Base-by-base conservation (phyloP, 2,113 vertebrate species). In the Percopsis transmontana region DNA sequence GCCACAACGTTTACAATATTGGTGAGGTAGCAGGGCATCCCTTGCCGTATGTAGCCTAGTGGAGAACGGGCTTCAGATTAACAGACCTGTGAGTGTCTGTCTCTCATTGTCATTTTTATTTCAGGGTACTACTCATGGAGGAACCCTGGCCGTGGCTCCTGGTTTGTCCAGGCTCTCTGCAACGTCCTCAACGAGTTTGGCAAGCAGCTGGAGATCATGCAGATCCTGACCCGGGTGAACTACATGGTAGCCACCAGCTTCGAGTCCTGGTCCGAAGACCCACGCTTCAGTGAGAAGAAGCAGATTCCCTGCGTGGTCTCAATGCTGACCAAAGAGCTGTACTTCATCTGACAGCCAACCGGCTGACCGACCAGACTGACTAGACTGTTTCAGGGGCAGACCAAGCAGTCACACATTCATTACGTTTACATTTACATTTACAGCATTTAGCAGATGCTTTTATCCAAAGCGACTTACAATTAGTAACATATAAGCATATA, bases 311-410 rank as follows among this genome's bases (percentile, higher is more conserved):
- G 97, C 0, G 92, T 99, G 79, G 95, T 99, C 62, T 98, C 97
- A 57, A 99, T 98, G 96, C 94, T 99, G 74, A 99, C 97, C 0
- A 99, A 98, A 87, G 97, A 99, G 67, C 94, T 99, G 39, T 98
- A 98, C 84, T 98, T 99, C 71, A 91, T 91, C 78, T 92, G 76
- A 87, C 73, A 24, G 64, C 71, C 70, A n/a, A 81, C 77, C n/a
- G 89, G 68, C 74, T 20, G 66, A 67, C 74, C 44, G 20, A 51
- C 50, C 10, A 44, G n/a, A 65, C 48, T 18, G 63, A 76, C 23
- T 4, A 33, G 66, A 82, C 81, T 71, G 61, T 76, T 80, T 74
- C 57, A 85, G 83, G 73, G 68, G 57, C 62, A 58, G 66, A 86
- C 68, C 68, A 56, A 72, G 58, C 42, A 19, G 77, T 89, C 74